Evolutionary conservation across 2,113 vertebrate species (phyloP), one percentile per base, ranked within the genome.

Genomic region (Sardina pilchardus): DNA sequence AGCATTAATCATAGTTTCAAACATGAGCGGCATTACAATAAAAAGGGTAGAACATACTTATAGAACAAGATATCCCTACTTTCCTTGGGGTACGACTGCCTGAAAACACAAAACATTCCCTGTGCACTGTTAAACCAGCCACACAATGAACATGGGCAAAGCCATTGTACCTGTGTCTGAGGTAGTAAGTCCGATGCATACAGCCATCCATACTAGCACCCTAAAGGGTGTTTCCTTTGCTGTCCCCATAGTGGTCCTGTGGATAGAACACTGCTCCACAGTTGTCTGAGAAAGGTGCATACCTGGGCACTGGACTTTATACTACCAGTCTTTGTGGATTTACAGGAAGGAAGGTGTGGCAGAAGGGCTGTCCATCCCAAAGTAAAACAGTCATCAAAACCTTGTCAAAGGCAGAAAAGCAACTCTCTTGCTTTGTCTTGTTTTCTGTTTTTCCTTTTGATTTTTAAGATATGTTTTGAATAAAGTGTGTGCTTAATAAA

Each of bases 221-320:
- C 88, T 89, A 34, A 12, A 17, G 48, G 81, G 14, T 63, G 50
- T 63, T 2, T 67, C 84, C 14, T 39, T 81, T 7, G 63, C 34
- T 47, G 47, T 89, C 78, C 84, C 89, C 91, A 91, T 91, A 59
- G 71, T 87, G 78, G 81, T 6, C 84, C 83, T 88, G 83, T 85
- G 87, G 87, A 63, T 48, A 81, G 30, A 47, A 59, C 44, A 71
- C 59, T 53, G 50, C 36, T 63, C 86, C 84, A 86, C 87, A 88
- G 88, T 45, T n/a, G 80, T 85, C 80, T 84, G 63, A 88, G 81
- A 78, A 44, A 50, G 8, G 16, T 8, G 24, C 44, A 78, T 4
- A 26, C 67, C 34, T 84, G 4, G 19, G 87, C 30, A 53, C 84
- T 88, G 83, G 44, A 36, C 87, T 89, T 88, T 91, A 91, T 91